phyloP scores from a whole-genome alignment of 2,888 invertebrate species.

The Nephrotoma flavescens region DNA sequence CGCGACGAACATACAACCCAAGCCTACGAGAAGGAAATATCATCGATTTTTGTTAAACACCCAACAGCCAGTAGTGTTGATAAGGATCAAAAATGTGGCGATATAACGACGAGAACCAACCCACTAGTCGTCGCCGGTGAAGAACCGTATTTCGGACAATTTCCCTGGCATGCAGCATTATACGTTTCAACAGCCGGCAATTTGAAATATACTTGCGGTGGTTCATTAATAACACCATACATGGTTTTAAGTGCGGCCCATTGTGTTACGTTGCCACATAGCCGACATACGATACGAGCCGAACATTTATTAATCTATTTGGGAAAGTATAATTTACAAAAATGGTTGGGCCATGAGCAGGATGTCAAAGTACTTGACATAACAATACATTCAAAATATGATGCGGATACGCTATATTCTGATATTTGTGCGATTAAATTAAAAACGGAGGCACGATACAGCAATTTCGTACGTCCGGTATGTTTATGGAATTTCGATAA shows the following conservation, averaged over 20 bases:
- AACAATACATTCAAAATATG: not conserved
- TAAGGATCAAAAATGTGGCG: not conserved
- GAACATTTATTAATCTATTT: slow-evolving; percentile 24
- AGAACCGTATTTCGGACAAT: slow-evolving; percentile 26
- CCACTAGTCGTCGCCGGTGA: not conserved
- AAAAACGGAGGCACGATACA: slow-evolving; percentile 21
- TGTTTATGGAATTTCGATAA: slow-evolving; percentile 22
- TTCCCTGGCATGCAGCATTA: slow-evolving; percentile 33
- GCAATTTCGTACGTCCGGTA: slow-evolving; percentile 25
- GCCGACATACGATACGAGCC: slow-evolving; percentile 16
- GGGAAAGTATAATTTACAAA: slow-evolving; percentile 24
- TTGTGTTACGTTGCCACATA: slow-evolving; percentile 19
- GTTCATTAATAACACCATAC: slow-evolving; percentile 25
- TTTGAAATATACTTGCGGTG: slow-evolving; percentile 29
- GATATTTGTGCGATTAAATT: slow-evolving; percentile 28
- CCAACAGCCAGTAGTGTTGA: not conserved
- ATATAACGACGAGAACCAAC: not conserved
- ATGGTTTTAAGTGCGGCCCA: slow-evolving; percentile 25
- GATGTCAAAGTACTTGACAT: slow-evolving; percentile 1
- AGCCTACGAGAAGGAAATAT: not conserved
- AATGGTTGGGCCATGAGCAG: not conserved
- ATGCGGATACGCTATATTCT: not conserved
- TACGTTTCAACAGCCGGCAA: not conserved
- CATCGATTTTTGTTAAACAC: not conserved
- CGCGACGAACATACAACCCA: not conserved